Percentiles rank a stretch among this genome's conserved stretches.
Evolutionary conservation across 2,888 invertebrate species (phyloP).

Genomic region (Xestoiulus laeticollis): DNA sequence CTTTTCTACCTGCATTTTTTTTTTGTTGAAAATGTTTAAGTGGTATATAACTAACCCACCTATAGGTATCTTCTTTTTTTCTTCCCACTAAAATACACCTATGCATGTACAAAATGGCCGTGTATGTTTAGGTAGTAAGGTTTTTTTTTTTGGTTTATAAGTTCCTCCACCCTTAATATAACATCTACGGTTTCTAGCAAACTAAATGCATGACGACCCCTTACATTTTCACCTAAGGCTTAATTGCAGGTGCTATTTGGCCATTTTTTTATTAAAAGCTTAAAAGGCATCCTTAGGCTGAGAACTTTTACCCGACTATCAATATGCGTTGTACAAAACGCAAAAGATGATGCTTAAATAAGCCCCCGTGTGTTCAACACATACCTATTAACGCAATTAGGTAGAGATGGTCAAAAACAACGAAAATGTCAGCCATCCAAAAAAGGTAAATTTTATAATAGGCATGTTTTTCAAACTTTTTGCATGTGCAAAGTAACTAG

Average conservation of each 20-base stretch:
- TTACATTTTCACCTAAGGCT: conserved; percentile 39
- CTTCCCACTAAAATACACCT: not conserved
- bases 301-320: not conserved
- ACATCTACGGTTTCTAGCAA: conserved; percentile 18
- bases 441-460: not conserved
- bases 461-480: not conserved
- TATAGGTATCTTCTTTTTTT: not conserved
- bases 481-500: not conserved
- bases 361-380: not conserved
- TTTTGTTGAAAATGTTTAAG: not conserved
- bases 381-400: not conserved
- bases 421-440: not conserved
- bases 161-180: conserved; percentile 40
- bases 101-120: not conserved
- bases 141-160: not conserved
- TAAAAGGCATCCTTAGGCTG: not conserved
- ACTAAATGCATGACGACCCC: conserved; percentile 5
- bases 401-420: not conserved
- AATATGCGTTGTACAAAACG: not conserved
- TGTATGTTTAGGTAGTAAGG: not conserved
- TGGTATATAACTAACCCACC: not conserved
- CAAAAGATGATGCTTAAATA: not conserved
- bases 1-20: not conserved
- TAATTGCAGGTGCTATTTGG: conserved; percentile 41
- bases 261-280: conserved; percentile 27